Conservation (phyloP, 2,113 vertebrate species). For the Cyphomyrus plagiostoma region DNA sequence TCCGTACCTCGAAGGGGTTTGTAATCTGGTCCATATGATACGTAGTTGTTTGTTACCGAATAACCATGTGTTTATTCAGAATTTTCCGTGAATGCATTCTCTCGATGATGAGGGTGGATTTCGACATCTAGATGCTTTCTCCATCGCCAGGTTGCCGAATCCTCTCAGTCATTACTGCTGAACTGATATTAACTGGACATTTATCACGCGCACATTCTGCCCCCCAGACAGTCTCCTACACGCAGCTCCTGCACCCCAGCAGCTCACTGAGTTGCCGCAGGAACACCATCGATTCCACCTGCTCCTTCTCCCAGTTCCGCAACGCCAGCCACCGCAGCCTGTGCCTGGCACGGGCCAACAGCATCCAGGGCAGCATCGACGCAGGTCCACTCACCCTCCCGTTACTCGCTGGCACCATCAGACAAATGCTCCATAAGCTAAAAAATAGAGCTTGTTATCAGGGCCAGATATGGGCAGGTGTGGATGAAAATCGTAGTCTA, state of each 20-base stretch:
- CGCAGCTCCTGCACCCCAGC: conserved; percentile 90
- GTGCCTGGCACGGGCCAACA: conserved; percentile 83
- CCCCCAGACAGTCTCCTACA: conserved; percentile 89
- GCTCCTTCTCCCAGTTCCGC: conserved; percentile 86
- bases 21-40: neutral
- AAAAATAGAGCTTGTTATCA: neutral
- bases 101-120: neutral
- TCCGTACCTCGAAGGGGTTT: neutral
- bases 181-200: neutral
- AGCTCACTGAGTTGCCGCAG: conserved; percentile 84
- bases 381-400: conserved; percentile 61
- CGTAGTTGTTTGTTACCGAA: neutral
- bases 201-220: neutral
- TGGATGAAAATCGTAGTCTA: neutral
- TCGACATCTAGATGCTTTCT: neutral
- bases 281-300: conserved; percentile 93
- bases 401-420: neutral
- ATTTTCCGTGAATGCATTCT: neutral
- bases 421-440: neutral
- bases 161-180: neutral
- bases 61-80: neutral
- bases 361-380: conserved; percentile 93
- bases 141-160: neutral
- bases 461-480: neutral
- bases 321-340: conserved; percentile 93